Base-by-base conservation (phyloP, 2,797 vertebrate genomes). In the Stomatorhinus walkeri region DNA sequence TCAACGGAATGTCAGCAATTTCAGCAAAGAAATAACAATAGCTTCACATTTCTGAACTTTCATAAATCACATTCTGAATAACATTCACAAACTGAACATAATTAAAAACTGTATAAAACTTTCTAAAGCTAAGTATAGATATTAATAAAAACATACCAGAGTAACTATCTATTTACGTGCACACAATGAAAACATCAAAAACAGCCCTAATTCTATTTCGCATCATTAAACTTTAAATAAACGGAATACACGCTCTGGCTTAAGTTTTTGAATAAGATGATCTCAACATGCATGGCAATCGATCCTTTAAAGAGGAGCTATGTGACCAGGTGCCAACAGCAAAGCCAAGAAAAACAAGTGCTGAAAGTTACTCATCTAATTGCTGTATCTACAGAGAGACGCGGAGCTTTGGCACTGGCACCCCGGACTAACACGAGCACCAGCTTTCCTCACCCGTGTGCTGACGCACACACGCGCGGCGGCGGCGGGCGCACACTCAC, bases 261-360 rank as follows among this genome's bases (percentile, higher is more conserved):
- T 19, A 84, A 48, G 3, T 22, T 49, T 14, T 19, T 22, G 16
- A 84, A 49, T 84, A 84, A 79, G 36, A 79, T 6, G 36, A 43
- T 16, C 32, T 76, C 72, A 43, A 49, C 46, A 22, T 84, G 81
- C 43, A n/a, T 48, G n/a, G 49, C 43, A 84, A 84, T 49, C 81
- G 81, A 84, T 49, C 46, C 9, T 49, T 48, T 84, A 49, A 84
- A 79, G 24, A 19, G 24, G 6, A 43, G 36, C n/a, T 19, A 51
- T 56, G 85, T 40, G 24, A 40, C 61, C 49, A 81, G 24, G 32
- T 83, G 46, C 49, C 40, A 88, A 89, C 56, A 24, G 52, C 81
- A 72, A 72, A 88, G 89, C 68, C 89, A 88, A 24, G 40, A 24
- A 84, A 56, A 86, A 86, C 51, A 56, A 86, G 52, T 8, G 24